Conservation (phyloP, 2,888 invertebrate species). For the Drosophila stalkeri region DNA sequence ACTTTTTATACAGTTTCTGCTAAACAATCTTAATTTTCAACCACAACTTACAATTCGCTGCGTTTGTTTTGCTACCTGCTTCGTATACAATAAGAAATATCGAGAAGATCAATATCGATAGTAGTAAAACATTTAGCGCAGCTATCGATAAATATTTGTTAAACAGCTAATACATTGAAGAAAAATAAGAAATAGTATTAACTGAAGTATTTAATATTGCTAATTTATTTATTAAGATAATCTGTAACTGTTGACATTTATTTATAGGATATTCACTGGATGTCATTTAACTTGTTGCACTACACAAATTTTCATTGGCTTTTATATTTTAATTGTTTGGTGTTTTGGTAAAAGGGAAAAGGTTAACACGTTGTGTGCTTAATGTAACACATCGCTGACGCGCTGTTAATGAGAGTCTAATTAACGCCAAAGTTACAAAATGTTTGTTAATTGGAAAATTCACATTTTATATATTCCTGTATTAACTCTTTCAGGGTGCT, state of each 20-base stretch:
- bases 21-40: no score
- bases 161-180: not conserved
- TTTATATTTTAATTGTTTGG: slow-evolving; percentile 58
- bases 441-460: slow-evolving; percentile 61
- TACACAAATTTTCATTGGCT: slow-evolving; percentile 9
- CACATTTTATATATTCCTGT: slow-evolving; percentile 1
- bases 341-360: slow-evolving; percentile 23
- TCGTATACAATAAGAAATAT: not conserved
- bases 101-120: not conserved
- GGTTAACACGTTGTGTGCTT: slow-evolving; percentile 26
- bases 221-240: no score
- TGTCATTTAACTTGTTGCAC: not conserved
- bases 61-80: not conserved
- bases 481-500: not conserved
- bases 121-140: not conserved
- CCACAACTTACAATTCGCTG: not conserved
- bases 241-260: not conserved
- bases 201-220: not conserved
- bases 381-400: slow-evolving; percentile 66
- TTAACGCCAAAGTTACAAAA: slow-evolving; percentile 62
- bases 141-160: not conserved
- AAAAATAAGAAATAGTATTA: not conserved
- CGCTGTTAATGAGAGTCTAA: slow-evolving; percentile 63
- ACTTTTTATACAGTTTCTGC: no score
- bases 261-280: not conserved